Base-by-base conservation (phyloP, 2,797 vertebrate genomes). In the Chanos chanos region DNA sequence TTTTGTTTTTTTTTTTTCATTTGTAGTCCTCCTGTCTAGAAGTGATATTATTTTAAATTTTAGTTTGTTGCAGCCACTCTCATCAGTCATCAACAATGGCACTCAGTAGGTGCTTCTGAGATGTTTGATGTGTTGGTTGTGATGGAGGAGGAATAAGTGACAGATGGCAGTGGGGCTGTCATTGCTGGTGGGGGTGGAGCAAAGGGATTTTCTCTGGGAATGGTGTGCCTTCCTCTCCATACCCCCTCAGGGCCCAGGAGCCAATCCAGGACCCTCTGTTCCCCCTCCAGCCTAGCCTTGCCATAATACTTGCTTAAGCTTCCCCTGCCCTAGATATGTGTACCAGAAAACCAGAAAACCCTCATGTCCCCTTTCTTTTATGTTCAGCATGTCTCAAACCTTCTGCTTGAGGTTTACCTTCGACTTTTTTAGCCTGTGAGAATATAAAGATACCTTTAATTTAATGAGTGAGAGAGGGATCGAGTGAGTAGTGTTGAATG, bases 121-220 rank as follows among this genome's bases (percentile, higher is more conserved):
- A 19, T 53, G 37, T 19, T 28, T 12, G 39, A 27, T 19, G 68
- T 22, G 21, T 6, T 30, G 40, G 41, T 13, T 51, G 50, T 43
- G 43, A 52, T 28, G 28, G 16, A 47, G n/a, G 22, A 33, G 37
- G 28, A 53, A 49, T 48, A 43, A 15, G 49, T 64, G 48, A 52
- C 68, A 62, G 57, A 71, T 69, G 62, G 61, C 54, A 22, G 44
- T 4, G 54, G 15, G 15, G 31, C 27, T 63, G 57, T 61, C 31
- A 19, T 28, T 51, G 27, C 36, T 33, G 39, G 28, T 9, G 33
- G 21, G 41, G 13, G 12, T 56, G 12, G 43, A 60, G 51, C 68
- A 30, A 13, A 45, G 53, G 52, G 65, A 64, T n/a, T n/a, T n/a
- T n/a, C 25, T 45, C 24, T 22, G 18, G n/a, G 7, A 5, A 39